phyloP scores from a whole-genome alignment of 2,113 vertebrate genomes.

The Bufo bufo region DNA sequence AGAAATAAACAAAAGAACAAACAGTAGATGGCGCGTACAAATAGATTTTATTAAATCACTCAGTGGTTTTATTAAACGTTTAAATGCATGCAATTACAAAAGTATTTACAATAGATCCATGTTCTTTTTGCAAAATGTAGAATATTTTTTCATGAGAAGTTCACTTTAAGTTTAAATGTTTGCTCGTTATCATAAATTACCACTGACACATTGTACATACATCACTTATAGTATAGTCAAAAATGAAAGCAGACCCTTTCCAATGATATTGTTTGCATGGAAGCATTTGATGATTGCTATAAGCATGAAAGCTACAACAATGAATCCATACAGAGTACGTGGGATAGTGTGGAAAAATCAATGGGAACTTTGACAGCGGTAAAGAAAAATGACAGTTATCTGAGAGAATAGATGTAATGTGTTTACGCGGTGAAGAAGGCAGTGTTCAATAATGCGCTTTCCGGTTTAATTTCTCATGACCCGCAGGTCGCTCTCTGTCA shows the following conservation, averaged over 20 bases:
- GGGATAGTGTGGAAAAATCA: conserved; percentile 36
- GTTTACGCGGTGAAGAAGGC: conserved; percentile 43
- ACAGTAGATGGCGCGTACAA: too few relatives aligned
- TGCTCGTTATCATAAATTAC: background rate
- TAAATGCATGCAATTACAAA: too few relatives aligned
- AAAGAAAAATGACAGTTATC: conserved; percentile 50
- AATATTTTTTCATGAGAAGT: too few relatives aligned
- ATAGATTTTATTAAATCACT: too few relatives aligned
- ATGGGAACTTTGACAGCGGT: conserved; percentile 13
- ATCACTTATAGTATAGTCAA: background rate
- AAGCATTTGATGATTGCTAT: background rate
- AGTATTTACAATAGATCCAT: too few relatives aligned
- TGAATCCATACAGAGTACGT: background rate
- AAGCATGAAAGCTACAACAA: background rate
- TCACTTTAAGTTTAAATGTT: too few relatives aligned
- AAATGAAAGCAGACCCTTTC: background rate
- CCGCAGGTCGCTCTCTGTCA: conserved; percentile 54
- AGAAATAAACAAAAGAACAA: too few relatives aligned
- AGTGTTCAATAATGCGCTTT: conserved; percentile 53
- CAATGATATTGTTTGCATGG: background rate
- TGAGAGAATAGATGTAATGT: conserved; percentile 38
- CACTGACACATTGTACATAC: background rate
- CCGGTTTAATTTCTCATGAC: conserved; percentile 57
- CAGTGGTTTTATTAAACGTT: too few relatives aligned
- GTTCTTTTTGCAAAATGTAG: too few relatives aligned